phyloP scores from a whole-genome alignment of 2,113 vertebrate species.

The Psammodynastes pulverulentus region DNA sequence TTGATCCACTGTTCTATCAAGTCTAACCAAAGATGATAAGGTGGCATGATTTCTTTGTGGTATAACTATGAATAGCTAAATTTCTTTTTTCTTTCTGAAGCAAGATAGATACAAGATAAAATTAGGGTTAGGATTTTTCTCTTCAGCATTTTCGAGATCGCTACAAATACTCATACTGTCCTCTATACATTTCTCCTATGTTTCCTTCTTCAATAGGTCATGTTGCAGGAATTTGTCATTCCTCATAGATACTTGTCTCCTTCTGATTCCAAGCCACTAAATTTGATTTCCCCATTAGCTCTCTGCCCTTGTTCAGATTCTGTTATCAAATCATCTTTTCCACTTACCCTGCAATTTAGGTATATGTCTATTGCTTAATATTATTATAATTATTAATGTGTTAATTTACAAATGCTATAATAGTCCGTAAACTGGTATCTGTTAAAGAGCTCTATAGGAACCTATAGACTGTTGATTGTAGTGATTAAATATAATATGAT shows the following conservation, averaged over 20 bases:
- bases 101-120: neutral
- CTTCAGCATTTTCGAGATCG: neutral
- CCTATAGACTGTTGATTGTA: neutral
- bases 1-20: neutral
- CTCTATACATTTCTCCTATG: neutral
- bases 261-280: neutral
- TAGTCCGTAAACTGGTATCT: neutral
- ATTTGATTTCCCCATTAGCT: neutral
- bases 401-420: neutral
- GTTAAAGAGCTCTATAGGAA: neutral
- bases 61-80: neutral
- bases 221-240: neutral
- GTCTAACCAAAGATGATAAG: neutral
- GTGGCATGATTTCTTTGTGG: neutral
- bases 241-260: neutral
- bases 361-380: neutral
- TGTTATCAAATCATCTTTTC: neutral
- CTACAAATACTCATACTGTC: neutral
- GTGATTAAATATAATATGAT: neutral
- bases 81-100: neutral
- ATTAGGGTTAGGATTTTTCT: neutral
- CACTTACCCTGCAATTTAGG: neutral
- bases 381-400: neutral
- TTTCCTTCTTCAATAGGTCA: neutral
- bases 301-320: neutral